These are phyloP conservation scores for Phalloptychus januarius DNA, from an alignment of 2,797 vertebrate species.

Conservation along the genomic window DNA sequence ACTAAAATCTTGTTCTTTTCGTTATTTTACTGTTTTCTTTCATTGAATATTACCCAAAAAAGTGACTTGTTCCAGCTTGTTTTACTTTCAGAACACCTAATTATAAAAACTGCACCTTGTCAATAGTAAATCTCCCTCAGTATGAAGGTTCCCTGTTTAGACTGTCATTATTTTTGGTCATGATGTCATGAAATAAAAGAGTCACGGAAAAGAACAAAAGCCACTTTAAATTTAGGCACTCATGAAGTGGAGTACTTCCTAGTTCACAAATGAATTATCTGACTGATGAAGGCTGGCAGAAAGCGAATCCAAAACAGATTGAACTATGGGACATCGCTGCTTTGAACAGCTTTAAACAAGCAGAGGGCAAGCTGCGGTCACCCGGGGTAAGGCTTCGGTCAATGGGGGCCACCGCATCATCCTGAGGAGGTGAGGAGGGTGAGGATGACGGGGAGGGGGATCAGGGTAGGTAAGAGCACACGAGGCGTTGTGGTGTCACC, in stretches of 20 bases:
- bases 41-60: neutral
- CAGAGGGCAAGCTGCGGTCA: constrained; percentile 81
- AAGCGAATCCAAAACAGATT: constrained; percentile 79
- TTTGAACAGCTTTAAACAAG: constrained; percentile 79
- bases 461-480: constrained; percentile 6
- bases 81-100: neutral
- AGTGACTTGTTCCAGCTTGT: neutral
- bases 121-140: neutral
- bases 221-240: neutral
- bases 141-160: neutral
- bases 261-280: constrained; percentile 65
- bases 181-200: neutral
- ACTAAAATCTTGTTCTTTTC: neutral
- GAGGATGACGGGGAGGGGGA: constrained; percentile 15
- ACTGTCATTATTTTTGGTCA: neutral
- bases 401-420: constrained; percentile 72
- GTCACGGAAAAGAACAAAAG: neutral
- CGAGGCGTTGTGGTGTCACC: constrained; percentile 68
- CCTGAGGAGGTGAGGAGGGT: constrained; percentile 46
- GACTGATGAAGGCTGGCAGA: constrained; percentile 78
- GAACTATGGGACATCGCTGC: constrained; percentile 81
- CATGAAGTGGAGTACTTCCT: constrained; percentile 34
- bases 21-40: neutral
- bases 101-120: neutral
- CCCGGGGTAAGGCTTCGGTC: constrained; percentile 77